These are phyloP conservation scores for Lytechinus variegatus DNA, from an alignment of 35 echinoderm and acorn worm genomes.

Conservation along the genomic window DNA sequence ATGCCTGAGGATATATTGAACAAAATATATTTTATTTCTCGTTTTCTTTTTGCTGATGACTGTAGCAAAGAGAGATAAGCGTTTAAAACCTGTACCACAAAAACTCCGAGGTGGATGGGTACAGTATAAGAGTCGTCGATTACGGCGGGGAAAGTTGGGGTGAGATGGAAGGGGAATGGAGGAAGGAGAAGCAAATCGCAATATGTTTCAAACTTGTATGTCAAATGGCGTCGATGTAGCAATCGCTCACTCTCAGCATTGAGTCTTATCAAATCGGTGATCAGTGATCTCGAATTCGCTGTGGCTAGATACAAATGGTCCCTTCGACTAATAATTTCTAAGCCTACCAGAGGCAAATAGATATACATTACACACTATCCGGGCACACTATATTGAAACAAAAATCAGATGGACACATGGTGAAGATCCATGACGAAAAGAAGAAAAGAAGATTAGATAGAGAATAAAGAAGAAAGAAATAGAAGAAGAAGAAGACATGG, in stretches of 20 bases:
- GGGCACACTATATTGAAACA: neutral
- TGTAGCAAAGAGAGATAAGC: neutral
- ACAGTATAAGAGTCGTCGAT: too few species aligned
- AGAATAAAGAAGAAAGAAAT: neutral
- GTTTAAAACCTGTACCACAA: neutral
- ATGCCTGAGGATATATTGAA: too few species aligned
- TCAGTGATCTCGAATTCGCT: too few species aligned
- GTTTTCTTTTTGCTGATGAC: too few species aligned
- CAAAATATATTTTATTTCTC: too few species aligned
- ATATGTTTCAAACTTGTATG: neutral
- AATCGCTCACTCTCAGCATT: slow-evolving; percentile 12
- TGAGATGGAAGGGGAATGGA: neutral
- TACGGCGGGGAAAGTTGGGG: neutral
- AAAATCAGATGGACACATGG: neutral
- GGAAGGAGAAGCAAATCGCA: neutral
- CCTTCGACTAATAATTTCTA: neutral
- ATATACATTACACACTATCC: neutral
- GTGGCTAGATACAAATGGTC: neutral
- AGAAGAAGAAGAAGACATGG: neutral
- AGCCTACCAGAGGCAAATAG: too few species aligned
- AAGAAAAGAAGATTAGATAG: neutral
- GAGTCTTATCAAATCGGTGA: neutral
- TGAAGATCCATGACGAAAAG: neutral
- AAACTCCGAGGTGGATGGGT: too few species aligned
- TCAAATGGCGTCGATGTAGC: neutral